phyloP scores from a whole-genome alignment of 2,888 invertebrate species.

The Cephonodes hylas region DNA sequence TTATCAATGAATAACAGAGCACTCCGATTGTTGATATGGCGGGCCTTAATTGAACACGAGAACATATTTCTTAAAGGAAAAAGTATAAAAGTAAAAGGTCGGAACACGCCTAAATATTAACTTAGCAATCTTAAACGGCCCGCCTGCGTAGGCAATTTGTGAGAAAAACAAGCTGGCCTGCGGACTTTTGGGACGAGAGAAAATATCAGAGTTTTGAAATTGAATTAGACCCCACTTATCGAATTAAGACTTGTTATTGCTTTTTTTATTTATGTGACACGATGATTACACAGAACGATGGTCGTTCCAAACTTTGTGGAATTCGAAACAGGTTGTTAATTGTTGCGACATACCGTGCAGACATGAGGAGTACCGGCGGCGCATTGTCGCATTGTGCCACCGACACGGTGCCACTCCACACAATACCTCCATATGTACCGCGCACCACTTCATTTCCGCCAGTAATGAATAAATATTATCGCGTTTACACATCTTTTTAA shows the following conservation, averaged over 20 bases:
- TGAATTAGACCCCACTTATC: slow-evolving; percentile 41
- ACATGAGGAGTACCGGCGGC: slow-evolving; percentile 15
- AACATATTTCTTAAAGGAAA: slow-evolving; percentile 10
- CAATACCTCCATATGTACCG: slow-evolving; percentile 35
- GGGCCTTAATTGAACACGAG: slow-evolving; percentile 9
- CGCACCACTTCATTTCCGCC: slow-evolving; percentile 41
- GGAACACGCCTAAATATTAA: slow-evolving; percentile 13
- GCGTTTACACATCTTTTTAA: background rate
- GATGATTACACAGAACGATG: slow-evolving; percentile 27
- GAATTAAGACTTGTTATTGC: slow-evolving; percentile 39
- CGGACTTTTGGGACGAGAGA: slow-evolving; percentile 17
- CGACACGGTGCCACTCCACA: slow-evolving; percentile 24
- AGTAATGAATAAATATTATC: background rate
- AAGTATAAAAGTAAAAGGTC: slow-evolving; percentile 10
- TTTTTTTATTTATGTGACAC: slow-evolving; percentile 32
- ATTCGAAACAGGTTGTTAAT: slow-evolving; percentile 32
- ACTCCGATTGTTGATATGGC: background rate
- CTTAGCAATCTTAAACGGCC: slow-evolving; percentile 19
- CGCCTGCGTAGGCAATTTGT: slow-evolving; percentile 12
- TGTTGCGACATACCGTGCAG: slow-evolving; percentile 22
- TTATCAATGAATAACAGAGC: background rate
- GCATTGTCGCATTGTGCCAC: slow-evolving; percentile 25
- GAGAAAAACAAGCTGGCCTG: slow-evolving; percentile 15
- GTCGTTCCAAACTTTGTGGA: slow-evolving; percentile 37
- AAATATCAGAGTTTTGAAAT: slow-evolving; percentile 24